phyloP scores from a whole-genome alignment of 2,113 vertebrate species.

The Taxidea taxus region DNA sequence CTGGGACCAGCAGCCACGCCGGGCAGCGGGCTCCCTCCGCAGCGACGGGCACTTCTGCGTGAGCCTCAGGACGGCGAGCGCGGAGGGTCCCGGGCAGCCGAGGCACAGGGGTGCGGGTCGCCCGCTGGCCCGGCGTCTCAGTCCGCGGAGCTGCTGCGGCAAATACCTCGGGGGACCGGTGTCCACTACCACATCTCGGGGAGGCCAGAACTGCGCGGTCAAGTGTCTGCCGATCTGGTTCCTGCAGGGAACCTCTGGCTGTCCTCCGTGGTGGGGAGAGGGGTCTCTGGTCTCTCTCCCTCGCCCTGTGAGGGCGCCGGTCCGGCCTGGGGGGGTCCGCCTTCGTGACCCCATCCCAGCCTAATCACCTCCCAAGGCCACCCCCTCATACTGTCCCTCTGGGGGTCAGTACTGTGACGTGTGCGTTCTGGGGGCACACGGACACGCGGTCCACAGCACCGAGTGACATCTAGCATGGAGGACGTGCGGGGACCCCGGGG shows the following conservation, averaged over 20 bases:
- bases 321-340: not conserved
- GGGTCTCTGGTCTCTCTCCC: not conserved
- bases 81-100: not conserved
- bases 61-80: not conserved
- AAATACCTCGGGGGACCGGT: not conserved
- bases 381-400: not conserved
- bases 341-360: not conserved
- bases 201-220: not conserved
- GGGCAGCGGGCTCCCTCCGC: rapidly evolving
- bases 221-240: not conserved
- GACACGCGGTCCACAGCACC: not conserved
- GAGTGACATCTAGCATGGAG: not conserved
- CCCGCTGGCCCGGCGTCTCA: rapidly evolving
- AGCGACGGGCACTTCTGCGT: rapidly evolving
- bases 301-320: not conserved
- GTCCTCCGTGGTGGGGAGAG: not conserved
- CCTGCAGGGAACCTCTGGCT: not conserved
- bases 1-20: not conserved
- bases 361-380: not conserved
- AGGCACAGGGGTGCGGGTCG: not conserved
- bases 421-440: not conserved
- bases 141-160: not conserved
- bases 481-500: too few relatives aligned
- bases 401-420: too few relatives aligned
- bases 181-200: not conserved